Conservation (phyloP, 2,888 invertebrate genomes). For the Thelaira solivaga region DNA sequence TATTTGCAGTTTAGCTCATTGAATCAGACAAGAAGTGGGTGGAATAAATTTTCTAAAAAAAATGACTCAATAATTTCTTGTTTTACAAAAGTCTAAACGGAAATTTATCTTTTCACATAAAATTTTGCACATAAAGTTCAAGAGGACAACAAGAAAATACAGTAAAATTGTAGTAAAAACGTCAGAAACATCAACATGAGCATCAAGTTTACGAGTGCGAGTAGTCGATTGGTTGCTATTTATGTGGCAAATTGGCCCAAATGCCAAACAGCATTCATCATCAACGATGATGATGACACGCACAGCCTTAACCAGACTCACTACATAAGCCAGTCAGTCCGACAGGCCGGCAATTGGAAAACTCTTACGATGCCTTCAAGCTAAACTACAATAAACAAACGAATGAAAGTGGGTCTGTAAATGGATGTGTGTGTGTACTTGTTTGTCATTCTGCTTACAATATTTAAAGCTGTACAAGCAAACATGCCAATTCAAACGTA, state of each 20-base stretch:
- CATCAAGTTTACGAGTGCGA: too few species aligned
- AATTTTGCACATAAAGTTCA: not conserved
- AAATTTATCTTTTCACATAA: too few species aligned
- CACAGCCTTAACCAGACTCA: constrained; percentile 3
- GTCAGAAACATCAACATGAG: not conserved
- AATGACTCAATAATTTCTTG: too few species aligned
- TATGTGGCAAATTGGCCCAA: constrained; percentile 46
- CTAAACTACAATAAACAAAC: too few species aligned
- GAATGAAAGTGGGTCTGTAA: not conserved
- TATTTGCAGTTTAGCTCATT: too few species aligned
- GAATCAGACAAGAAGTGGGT: too few species aligned
- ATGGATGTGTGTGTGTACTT: not conserved
- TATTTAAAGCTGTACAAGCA: not conserved
- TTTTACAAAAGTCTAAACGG: too few species aligned
- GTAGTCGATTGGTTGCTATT: not conserved
- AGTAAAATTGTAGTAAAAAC: not conserved
- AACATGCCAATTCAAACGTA: not conserved
- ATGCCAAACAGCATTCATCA: constrained; percentile 49
- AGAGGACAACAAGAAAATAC: not conserved
- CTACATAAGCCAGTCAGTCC: not conserved
- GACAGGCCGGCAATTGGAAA: not conserved
- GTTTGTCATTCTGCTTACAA: not conserved
- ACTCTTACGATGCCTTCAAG: not conserved
- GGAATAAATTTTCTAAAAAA: not conserved
- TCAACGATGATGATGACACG: constrained; percentile 45